A percentile compares a stretch with the other conserved stretches of the same genome.
Evolutionary conservation across 2,888 invertebrate genomes (phyloP).

Genomic region (Cybosia mesomella): DNA sequence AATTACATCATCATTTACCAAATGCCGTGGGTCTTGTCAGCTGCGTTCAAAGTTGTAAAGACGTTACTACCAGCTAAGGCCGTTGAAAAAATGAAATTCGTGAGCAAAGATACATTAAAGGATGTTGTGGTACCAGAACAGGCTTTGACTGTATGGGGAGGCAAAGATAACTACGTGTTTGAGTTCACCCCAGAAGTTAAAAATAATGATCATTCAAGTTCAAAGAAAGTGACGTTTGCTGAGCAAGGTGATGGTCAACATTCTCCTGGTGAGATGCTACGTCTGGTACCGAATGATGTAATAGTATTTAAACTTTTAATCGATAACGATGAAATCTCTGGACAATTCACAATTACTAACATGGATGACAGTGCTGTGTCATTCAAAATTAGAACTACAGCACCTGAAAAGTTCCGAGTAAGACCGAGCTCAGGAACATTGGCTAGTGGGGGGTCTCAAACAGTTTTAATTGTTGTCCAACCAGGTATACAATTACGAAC

Average conservation of each 20-base stretch:
- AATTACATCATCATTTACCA: slow-evolving; percentile 97
- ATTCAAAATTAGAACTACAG: slow-evolving; percentile 96
- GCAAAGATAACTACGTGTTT: slow-evolving; percentile 91
- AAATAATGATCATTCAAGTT: slow-evolving; percentile 69
- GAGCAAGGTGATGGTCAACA: slow-evolving; percentile 74
- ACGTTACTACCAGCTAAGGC: slow-evolving; percentile 95
- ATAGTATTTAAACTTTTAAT: slow-evolving; percentile 90
- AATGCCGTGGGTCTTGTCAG: slow-evolving; percentile 97
- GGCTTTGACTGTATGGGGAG: slow-evolving; percentile 93
- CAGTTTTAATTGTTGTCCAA: slow-evolving; percentile 91
- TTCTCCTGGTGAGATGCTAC: slow-evolving; percentile 86
- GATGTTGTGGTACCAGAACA: slow-evolving; percentile 92
- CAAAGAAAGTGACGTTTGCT: slow-evolving; percentile 80
- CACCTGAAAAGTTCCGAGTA: slow-evolving; percentile 97
- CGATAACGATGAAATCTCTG: slow-evolving; percentile 90
- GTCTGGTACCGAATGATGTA: slow-evolving; percentile 89
- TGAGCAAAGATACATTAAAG: slow-evolving; percentile 91
- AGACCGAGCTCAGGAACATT: slow-evolving; percentile 94
- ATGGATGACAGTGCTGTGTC: slow-evolving; percentile 84
- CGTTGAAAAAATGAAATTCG: slow-evolving; percentile 95
- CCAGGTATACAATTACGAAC: slow-evolving; percentile 90
- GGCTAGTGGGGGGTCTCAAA: slow-evolving; percentile 87
- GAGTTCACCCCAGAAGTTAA: slow-evolving; percentile 89
- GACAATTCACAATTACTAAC: slow-evolving; percentile 90
- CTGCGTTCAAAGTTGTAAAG: slow-evolving; percentile 97